These are phyloP conservation scores for Sebastes paucispinis DNA, from an alignment of 2,797 vertebrate genomes.

Conservation along the genomic window DNA sequence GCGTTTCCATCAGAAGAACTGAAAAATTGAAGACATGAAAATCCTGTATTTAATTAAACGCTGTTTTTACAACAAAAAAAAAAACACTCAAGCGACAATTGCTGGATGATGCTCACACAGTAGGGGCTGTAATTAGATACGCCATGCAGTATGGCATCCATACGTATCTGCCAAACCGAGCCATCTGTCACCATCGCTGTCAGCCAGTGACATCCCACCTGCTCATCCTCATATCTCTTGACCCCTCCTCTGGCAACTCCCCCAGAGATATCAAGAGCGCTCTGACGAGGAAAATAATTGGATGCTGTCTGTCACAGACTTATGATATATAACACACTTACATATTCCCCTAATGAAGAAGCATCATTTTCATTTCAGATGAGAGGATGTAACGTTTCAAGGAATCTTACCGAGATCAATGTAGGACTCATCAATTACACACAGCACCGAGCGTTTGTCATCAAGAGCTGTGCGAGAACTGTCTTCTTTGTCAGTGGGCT, in stretches of 20 bases:
- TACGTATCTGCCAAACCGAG: not conserved
- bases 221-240: not conserved
- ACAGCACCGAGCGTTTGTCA: not conserved
- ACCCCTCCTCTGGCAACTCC: not conserved
- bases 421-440: not conserved
- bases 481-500: not conserved
- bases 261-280: not conserved
- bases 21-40: not conserved
- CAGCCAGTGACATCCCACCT: slow-evolving; percentile 11
- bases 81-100: not conserved
- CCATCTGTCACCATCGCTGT: slow-evolving; percentile 22
- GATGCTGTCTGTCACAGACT: not conserved
- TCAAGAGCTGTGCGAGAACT: not conserved
- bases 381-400: not conserved
- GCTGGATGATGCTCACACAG: not conserved
- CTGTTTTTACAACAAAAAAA: not conserved
- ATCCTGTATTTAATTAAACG: not conserved
- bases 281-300: not conserved
- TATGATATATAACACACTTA: not conserved
- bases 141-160: not conserved
- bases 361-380: not conserved
- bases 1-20: not conserved
- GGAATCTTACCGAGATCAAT: not conserved
- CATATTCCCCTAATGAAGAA: not conserved
- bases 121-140: not conserved